Base-by-base conservation (phyloP, 2,888 invertebrate species). In the Ichneumon xanthorius region DNA sequence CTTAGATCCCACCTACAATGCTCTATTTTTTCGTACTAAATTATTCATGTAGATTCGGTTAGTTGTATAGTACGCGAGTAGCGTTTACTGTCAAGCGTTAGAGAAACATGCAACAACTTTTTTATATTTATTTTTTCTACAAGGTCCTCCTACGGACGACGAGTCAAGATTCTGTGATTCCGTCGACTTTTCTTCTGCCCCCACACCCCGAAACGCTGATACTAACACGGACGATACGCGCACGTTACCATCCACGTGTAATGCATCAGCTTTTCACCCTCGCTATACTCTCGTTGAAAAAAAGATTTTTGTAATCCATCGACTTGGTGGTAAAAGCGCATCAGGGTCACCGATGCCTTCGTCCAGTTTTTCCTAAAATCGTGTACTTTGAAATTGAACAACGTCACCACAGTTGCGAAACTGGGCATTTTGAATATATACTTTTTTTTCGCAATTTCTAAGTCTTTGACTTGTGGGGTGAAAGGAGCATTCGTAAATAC, bases 1-100 rank as follows among this genome's bases (percentile, higher is more conserved):
- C 92, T 92, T 92, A 93, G 93, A 93, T 93, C 92, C 93, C 93
- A 93, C 93, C 93, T 93, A 93, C 92, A 92, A 92, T 92, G 92
- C 91, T 92, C 91, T 92, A 90, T 91, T 89, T 89, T 61, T 55
- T 89, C 88, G 87, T 88, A 87, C 88, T 89, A 88, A 89, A 85
- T 86, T 89, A 86, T 86, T 86, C 53, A 30, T 85, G 79, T 80
- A 85, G 83, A 85, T 82, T 86, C 80, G 87, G 88, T 88, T 89
- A 88, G 87, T 84, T 75, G 84, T 87, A 86, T 68, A 84, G 82
- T 83, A 83, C 87, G 86, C 86, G 84, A 84, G 86, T 88, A 88
- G 88, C 87, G 77, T 86, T 85, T 85, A 86, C 86, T 85, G 72
- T 78, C 77, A 85, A 87, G 87, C 87, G 85, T 88, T 88, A 87